These are phyloP conservation scores for Bradypodion pumilum DNA, from an alignment of 2,797 vertebrate genomes.

Conservation along the genomic window DNA sequence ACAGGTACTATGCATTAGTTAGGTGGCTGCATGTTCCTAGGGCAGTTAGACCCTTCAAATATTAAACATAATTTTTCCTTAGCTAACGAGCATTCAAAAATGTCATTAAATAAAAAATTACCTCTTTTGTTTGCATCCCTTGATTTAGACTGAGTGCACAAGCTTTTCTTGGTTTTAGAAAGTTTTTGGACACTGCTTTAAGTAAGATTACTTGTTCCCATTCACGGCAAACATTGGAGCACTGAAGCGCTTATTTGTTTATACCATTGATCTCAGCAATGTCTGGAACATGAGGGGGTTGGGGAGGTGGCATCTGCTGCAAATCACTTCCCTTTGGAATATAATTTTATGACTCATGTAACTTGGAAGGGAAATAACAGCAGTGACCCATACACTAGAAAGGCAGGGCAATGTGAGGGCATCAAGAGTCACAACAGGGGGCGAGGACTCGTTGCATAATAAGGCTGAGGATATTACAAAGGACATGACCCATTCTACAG, in stretches of 20 bases:
- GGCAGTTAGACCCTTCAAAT: not conserved
- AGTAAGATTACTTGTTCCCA: not conserved
- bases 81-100: constrained; percentile 9
- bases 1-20: not conserved
- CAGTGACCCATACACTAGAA: constrained; percentile 24
- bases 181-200: not conserved
- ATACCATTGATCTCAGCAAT: constrained; percentile 27
- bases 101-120: constrained; percentile 6
- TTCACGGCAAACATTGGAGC: not conserved
- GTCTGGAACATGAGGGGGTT: constrained; percentile 29
- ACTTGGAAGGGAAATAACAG: constrained; percentile 41
- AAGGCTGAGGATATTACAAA: constrained; percentile 4
- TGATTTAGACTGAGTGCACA: not conserved
- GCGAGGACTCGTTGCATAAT: constrained; percentile 1
- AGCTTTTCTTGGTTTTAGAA: not conserved
- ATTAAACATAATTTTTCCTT: not conserved
- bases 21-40: too few species aligned
- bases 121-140: not conserved
- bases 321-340: constrained; percentile 17
- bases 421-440: constrained; percentile 23
- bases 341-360: constrained; percentile 41
- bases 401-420: constrained; percentile 28
- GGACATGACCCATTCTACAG: not conserved
- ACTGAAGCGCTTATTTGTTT: not conserved
- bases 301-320: constrained; percentile 36